These are phyloP conservation scores for Sesamia inferens DNA, from an alignment of 2,888 invertebrate genomes.

Conservation along the genomic window DNA sequence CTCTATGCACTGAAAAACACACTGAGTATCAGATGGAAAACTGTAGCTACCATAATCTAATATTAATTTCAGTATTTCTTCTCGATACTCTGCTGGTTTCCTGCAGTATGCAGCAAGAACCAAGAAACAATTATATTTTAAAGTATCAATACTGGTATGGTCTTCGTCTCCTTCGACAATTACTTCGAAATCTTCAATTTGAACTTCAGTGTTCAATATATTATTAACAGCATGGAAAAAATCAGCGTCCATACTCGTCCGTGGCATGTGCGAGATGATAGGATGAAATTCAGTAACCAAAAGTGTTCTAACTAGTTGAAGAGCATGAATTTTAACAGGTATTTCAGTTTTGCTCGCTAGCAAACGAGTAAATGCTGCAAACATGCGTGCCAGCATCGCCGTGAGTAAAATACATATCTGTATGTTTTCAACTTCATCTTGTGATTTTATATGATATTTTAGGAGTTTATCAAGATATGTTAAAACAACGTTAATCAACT, in stretches of 20 bases:
- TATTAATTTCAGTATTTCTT: constrained; percentile 80
- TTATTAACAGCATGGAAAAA: constrained; percentile 79
- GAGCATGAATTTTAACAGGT: constrained; percentile 70
- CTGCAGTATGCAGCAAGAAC: constrained; percentile 82
- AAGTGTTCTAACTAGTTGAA: constrained; percentile 72
- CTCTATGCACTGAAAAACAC: constrained; percentile 78
- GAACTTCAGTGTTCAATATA: constrained; percentile 73
- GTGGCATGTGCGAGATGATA: constrained; percentile 68
- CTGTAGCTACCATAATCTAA: constrained; percentile 79
- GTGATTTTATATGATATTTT: constrained; percentile 68
- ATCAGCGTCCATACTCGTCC: constrained; percentile 72
- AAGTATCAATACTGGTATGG: constrained; percentile 72
- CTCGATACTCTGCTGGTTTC: constrained; percentile 72
- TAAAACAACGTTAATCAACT: constrained; percentile 69
- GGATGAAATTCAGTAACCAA: constrained; percentile 72
- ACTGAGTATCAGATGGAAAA: constrained; percentile 75
- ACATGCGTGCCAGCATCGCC: constrained; percentile 69
- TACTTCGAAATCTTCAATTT: constrained; percentile 72
- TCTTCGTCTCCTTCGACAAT: constrained; percentile 76
- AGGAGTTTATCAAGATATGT: constrained; percentile 74
- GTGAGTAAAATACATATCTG: constrained; percentile 67
- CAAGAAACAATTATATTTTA: constrained; percentile 79
- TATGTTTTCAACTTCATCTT: constrained; percentile 64
- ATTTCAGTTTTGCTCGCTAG: constrained; percentile 71
- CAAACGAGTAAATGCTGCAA: constrained; percentile 63